phyloP scores from a whole-genome alignment of 2,888 invertebrate species.

The Terebella lapidaria region DNA sequence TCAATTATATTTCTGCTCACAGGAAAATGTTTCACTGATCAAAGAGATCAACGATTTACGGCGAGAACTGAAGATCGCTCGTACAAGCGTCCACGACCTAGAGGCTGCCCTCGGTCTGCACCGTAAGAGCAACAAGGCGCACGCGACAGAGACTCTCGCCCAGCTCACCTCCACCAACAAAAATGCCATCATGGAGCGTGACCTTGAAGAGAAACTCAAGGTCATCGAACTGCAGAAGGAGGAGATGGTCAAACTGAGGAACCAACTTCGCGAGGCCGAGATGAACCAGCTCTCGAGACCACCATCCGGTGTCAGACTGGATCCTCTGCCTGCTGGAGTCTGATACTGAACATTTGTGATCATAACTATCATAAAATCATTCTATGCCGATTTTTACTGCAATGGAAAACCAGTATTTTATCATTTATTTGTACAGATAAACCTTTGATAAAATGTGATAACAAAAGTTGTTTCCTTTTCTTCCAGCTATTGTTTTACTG shows the following conservation, averaged over 20 bases:
- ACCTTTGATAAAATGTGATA: no score
- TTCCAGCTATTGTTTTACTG: no score
- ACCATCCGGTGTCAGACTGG: constrained; percentile 19
- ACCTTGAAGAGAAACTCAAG: constrained; percentile 59
- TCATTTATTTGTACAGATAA: no score
- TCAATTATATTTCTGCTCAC: constrained; percentile 47
- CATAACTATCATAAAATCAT: no score
- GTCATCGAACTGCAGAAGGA: constrained; percentile 55
- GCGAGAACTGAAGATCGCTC: constrained; percentile 64
- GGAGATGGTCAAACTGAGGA: constrained; percentile 53
- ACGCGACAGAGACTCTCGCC: constrained; percentile 29
- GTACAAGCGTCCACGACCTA: constrained; percentile 67
- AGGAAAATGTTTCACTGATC: constrained; percentile 73
- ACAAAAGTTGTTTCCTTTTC: no score
- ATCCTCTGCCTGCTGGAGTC: constrained; percentile 11
- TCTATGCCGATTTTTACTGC: no score
- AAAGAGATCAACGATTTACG: constrained; percentile 73
- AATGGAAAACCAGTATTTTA: no score
- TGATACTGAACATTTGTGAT: no score
- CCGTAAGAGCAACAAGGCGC: constrained; percentile 40
- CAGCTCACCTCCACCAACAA: constrained; percentile 56
- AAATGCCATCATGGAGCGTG: constrained; percentile 60
- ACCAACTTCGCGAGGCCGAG: constrained; percentile 36
- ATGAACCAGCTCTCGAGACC: constrained; percentile 10
- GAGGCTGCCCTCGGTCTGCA: constrained; percentile 59